Base-by-base conservation (phyloP, 2,888 invertebrate genomes). In the Ellobium chinense region DNA sequence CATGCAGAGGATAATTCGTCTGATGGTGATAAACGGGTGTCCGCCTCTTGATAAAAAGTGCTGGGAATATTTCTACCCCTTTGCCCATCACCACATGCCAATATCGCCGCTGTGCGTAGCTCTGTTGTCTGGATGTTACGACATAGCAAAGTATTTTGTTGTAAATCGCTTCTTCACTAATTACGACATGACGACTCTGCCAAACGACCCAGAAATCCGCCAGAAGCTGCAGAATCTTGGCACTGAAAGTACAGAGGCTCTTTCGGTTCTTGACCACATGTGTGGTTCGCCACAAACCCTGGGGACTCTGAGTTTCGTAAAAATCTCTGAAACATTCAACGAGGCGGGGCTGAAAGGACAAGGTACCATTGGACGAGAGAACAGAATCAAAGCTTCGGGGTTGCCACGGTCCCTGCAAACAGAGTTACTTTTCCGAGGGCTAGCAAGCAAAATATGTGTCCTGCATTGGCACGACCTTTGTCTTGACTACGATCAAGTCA, bases 41-140 rank as follows among this genome's bases (percentile, higher is more conserved):
- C 76, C 56, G 4, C 76, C 76, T 4, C 31, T 66, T 54, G 76
- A 76, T 21, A 39, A 54, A 63, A 14, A 1, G 46, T 76, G 76
- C 29, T 34, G 36, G 66, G 76, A 76, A 27, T 27, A 37, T 21
- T 36, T 12, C 12, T 76, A 66, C 56, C 29, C 18, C n/a, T 76
- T 76, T 29, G 39, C 65, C 9, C 39, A 46, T 14, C 36, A 65
- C 36, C n/a, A 36, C 34, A 56, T 7, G 14, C 63, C 62, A 2
- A 65, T 76, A 27, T 76, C 76, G 4, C 76, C 76, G 0, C 66
- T 76, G 12, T 65, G 56, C 56, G 76, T 76, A 1, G 76, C 76
- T 4, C 18, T 76, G 18, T 54, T 76, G 9, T 76, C 76, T 24
- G 65, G 56, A 2, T 56, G 21, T 34, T 56, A 66, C 14, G 76